Base-by-base conservation (phyloP, 2,113 vertebrate genomes). In the Oreotragus oreotragus region DNA sequence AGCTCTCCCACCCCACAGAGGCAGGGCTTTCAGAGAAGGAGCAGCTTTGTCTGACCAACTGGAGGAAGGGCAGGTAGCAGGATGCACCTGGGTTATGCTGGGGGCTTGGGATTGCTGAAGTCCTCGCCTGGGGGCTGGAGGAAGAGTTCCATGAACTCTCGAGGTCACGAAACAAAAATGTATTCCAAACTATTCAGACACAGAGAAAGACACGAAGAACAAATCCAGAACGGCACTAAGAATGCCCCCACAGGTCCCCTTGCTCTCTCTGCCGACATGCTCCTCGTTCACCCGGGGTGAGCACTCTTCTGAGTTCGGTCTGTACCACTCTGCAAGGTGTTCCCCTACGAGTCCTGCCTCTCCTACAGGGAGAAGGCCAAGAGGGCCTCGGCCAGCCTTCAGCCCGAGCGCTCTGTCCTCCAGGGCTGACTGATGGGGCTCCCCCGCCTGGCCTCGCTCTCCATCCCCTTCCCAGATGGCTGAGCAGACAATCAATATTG, bases 401-500 rank as follows among this genome's bases (percentile, higher is more conserved):
- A 23, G 17, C 21, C 27, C 10, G 45, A 45, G 43, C 11, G 3
- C 53, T 36, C 66, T 28, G 11, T 45, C 16, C 47, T 23, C 19
- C 13, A 25, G 17, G 5, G 60, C 79, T 47, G 28, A 14, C 53
- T 36, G 80, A 3, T 45, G 17, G 9, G 53, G 39, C 6, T 58
- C 28, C 53, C 16, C 39, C 9, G 13, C 49, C 53, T 30, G 1
- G 15, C 15, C 23, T 47, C 27, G 3, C 57, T 19, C 47, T 47
- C 86, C 66, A 12, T 58, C 45, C 85, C 45, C 95, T 64, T 84
- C 92, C 30, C 8, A 2, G 96, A 86, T 84, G 79, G 86, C 89
- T 80, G 47, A 96, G 47, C 94, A 97, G 88, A 94, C 64, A 17
- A 91, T 96, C 85, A 79, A 53, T 94, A 91, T 76, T 79, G 83